Conservation (phyloP, 1,140 invertebrate genomes). For the Zaprionus ghesquierei region DNA sequence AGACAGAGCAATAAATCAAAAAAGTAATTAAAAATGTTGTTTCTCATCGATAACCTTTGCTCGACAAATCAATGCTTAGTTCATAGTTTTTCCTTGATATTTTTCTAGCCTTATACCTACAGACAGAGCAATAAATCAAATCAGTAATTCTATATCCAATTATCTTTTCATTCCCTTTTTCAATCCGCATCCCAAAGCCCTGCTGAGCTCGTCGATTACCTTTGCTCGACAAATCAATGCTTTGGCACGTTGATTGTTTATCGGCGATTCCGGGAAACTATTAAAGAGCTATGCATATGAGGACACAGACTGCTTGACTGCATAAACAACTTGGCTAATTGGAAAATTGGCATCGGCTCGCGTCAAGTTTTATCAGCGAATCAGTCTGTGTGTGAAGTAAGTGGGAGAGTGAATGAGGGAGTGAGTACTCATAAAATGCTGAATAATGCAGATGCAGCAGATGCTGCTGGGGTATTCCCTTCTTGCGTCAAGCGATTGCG, state of each 20-base stretch:
- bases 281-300: not conserved
- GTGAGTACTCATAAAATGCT: not conserved
- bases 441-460: not conserved
- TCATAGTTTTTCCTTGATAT: too few species aligned
- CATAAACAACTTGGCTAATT: slow-evolving; percentile 30
- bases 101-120: too few species aligned
- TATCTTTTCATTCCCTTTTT: too few species aligned
- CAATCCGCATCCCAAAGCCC: too few species aligned
- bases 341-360: slow-evolving; percentile 12
- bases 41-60: too few species aligned
- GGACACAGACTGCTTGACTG: not conserved
- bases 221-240: not conserved
- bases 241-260: not conserved
- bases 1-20: too few species aligned
- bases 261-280: not conserved
- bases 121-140: too few species aligned
- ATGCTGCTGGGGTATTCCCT: not conserved
- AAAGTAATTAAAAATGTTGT: too few species aligned
- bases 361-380: slow-evolving; percentile 17
- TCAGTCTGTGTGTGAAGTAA: not conserved
- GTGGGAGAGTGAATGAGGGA: slow-evolving; percentile 9
- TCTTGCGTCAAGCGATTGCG: not conserved
- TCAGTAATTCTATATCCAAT: too few species aligned
- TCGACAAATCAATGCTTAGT: too few species aligned
- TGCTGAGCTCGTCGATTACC: not conserved